A percentile compares a stretch with the other conserved stretches of the same genome.
Evolutionary conservation across 2,888 invertebrate genomes (phyloP).

Genomic region (Orthosia incerta): DNA sequence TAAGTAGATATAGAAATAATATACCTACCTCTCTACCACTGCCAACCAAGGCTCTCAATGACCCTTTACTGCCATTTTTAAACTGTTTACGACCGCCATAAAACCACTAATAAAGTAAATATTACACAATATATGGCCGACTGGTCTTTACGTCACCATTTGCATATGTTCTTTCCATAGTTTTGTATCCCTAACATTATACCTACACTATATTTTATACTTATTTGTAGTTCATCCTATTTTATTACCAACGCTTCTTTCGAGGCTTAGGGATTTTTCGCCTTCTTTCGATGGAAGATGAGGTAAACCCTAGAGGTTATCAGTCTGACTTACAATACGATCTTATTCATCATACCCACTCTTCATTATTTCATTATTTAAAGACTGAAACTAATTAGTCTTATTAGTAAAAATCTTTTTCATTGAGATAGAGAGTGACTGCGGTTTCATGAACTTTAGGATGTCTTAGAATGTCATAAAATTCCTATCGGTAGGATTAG

Average conservation of each 20-base stretch:
- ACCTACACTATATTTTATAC: background rate
- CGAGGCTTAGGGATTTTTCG: constrained; percentile 31
- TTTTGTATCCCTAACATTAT: background rate
- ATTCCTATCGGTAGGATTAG: background rate
- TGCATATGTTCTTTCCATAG: background rate
- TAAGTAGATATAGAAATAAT: constrained; percentile 11
- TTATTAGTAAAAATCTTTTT: constrained; percentile 20
- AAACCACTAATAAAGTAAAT: background rate
- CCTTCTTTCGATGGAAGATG: constrained; percentile 42
- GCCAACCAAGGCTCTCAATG: constrained; percentile 16
- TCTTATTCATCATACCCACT: background rate
- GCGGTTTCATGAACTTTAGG: background rate
- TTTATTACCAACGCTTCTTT: background rate
- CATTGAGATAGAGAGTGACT: constrained; percentile 13
- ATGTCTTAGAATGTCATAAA: background rate
- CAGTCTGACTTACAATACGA: constrained; percentile 17
- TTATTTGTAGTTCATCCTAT: constrained; percentile 4
- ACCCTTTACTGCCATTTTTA: constrained; percentile 4
- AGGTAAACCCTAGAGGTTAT: constrained; percentile 26
- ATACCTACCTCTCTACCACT: constrained; percentile 22
- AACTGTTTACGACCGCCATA: constrained; percentile 1
- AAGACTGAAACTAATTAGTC: constrained; percentile 47
- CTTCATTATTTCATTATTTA: constrained; percentile 14
- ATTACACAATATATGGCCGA: background rate
- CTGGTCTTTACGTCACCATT: background rate